Percentiles rank a stretch among this genome's conserved stretches.
Conservation (phyloP, 2,113 vertebrate species). For the Halcyon malimbica region DNA sequence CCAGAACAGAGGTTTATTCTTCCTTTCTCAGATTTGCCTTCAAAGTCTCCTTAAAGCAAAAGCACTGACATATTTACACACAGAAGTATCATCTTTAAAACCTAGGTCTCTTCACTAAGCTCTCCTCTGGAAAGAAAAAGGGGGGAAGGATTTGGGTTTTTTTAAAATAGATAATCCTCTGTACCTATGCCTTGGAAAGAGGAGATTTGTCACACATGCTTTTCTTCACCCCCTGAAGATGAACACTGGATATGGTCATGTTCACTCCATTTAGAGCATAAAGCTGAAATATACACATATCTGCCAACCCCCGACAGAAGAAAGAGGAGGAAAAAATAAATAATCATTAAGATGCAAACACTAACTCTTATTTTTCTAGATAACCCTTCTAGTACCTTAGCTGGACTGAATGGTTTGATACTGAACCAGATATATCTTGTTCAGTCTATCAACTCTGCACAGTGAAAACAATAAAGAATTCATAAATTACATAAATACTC, state of each 20-base stretch:
- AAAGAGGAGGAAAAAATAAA: neutral
- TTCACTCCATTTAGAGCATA: neutral
- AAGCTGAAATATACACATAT: neutral
- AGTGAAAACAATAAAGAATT: neutral
- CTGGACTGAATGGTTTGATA: neutral
- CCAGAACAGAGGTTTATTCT: neutral
- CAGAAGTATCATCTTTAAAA: neutral
- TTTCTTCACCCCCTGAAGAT: neutral
- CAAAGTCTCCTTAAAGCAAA: neutral
- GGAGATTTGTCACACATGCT: neutral
- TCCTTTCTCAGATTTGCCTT: constrained; percentile 1
- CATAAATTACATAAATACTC: neutral
- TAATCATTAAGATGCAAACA: neutral
- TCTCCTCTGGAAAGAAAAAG: neutral
- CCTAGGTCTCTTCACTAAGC: neutral
- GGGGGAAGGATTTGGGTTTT: neutral
- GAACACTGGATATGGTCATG: neutral
- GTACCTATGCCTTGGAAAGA: neutral
- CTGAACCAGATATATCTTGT: neutral
- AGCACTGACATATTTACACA: neutral
- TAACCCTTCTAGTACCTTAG: neutral
- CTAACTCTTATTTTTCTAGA: neutral
- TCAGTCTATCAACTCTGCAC: neutral
- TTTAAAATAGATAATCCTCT: neutral
- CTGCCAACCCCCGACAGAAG: neutral